Conservation (phyloP, 2,888 invertebrate species). For the Gandaritis pyraliata region DNA sequence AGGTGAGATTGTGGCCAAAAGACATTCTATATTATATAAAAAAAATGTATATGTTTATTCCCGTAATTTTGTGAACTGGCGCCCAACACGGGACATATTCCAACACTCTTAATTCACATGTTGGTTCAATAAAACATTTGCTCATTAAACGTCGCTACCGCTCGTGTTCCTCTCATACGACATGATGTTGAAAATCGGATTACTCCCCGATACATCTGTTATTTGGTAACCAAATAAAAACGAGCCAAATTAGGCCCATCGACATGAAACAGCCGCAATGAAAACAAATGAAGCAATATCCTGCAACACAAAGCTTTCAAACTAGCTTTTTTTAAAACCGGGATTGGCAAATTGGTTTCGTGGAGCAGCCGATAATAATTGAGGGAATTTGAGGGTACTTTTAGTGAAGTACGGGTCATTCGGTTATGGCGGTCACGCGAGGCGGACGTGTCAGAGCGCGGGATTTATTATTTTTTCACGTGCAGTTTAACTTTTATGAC, state of each 20-base stretch:
- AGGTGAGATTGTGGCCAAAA: too few species aligned
- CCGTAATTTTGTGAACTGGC: conserved; percentile 21
- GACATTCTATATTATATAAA: too few species aligned
- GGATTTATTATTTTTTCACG: conserved; percentile 47
- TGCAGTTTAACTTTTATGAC: conserved; percentile 39
- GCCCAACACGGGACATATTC: conserved; percentile 17
- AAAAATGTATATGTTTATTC: not conserved
- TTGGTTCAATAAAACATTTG: conserved; percentile 8
- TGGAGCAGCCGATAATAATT: conserved; percentile 45
- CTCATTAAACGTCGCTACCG: conserved; percentile 20
- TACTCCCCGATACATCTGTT: conserved; percentile 15
- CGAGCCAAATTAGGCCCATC: conserved; percentile 23
- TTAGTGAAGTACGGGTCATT: conserved; percentile 42
- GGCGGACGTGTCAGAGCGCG: conserved; percentile 45
- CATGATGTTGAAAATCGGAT: conserved; percentile 21
- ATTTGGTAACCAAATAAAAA: conserved; percentile 26
- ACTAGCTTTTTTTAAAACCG: conserved; percentile 41
- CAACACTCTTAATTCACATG: not conserved
- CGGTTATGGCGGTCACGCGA: conserved; percentile 52
- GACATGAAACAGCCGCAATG: conserved; percentile 25
- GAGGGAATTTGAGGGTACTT: conserved; percentile 49
- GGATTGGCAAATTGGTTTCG: conserved; percentile 39
- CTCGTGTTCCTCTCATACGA: conserved; percentile 9
- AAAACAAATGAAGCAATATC: conserved; percentile 48
- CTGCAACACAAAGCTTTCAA: conserved; percentile 27